Percentiles rank a stretch among this genome's conserved stretches.
These are phyloP conservation scores for Druon quercuslanigerum DNA, from an alignment of 1,140 invertebrate genomes.

Conservation along the genomic window DNA sequence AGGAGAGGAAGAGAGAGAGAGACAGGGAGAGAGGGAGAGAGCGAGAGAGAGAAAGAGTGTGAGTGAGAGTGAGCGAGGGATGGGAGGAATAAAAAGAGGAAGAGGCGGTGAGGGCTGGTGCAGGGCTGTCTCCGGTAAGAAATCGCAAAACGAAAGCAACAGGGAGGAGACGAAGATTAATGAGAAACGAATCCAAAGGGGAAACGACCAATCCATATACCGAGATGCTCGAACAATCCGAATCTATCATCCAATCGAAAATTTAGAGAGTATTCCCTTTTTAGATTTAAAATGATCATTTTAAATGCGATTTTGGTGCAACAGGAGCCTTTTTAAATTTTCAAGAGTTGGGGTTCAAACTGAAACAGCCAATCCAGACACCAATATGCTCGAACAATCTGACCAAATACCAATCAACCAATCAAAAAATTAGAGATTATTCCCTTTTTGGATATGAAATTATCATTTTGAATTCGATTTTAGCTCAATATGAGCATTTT, in stretches of 20 bases:
- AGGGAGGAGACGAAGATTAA: slow-evolving; percentile 69
- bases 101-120: slow-evolving; percentile 55
- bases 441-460: too few relatives aligned
- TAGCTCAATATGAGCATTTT: too few relatives aligned
- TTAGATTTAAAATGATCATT: too few relatives aligned
- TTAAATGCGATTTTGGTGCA: too few relatives aligned
- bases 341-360: too few relatives aligned
- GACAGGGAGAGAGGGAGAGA: slow-evolving; percentile 44
- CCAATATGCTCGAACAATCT: too few relatives aligned
- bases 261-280: background rate
- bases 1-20: slow-evolving; percentile 36
- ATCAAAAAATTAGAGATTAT: too few relatives aligned
- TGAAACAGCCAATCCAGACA: too few relatives aligned
- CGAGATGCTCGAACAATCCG: slow-evolving; percentile 1
- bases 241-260: slow-evolving; percentile 44
- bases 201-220: slow-evolving; percentile 30
- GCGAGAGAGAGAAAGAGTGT: too few relatives aligned
- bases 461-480: too few relatives aligned
- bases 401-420: background rate
- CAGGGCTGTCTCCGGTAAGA: slow-evolving; percentile 57
- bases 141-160: slow-evolving; percentile 65
- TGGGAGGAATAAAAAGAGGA: slow-evolving; percentile 36
- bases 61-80: slow-evolving; percentile 46
- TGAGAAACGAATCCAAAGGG: slow-evolving; percentile 67
- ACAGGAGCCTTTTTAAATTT: too few relatives aligned